These are phyloP conservation scores for Pararge aegeria DNA, from an alignment of 1,140 invertebrate species.

Conservation along the genomic window DNA sequence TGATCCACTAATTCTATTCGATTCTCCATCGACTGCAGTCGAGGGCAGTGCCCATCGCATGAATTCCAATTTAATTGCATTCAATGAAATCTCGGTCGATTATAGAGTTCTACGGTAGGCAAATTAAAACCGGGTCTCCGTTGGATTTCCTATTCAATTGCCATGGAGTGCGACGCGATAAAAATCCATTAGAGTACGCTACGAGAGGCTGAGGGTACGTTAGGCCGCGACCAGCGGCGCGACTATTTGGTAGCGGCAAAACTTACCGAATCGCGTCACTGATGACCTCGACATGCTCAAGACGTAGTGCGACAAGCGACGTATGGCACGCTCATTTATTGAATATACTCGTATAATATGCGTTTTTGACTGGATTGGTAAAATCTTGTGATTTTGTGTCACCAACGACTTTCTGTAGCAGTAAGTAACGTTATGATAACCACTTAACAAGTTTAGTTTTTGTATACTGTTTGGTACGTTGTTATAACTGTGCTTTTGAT, in stretches of 20 bases:
- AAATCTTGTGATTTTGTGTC: too few relatives aligned
- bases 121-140: conserved; percentile 69
- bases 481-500: too few relatives aligned
- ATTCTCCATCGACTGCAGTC: conserved; percentile 26
- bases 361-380: too few relatives aligned
- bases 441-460: too few relatives aligned
- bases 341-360: too few relatives aligned
- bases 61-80: conserved; percentile 73
- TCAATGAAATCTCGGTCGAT: conserved; percentile 68
- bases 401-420: too few relatives aligned
- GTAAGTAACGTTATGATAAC: too few relatives aligned
- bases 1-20: conserved; percentile 33
- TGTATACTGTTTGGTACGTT: too few relatives aligned
- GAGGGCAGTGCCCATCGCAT: conserved; percentile 23
- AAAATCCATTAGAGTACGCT: conserved; percentile 63
- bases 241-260: neutral
- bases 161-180: conserved; percentile 57
- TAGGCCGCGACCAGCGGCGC: neutral
- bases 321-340: too few relatives aligned
- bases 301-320: too few relatives aligned
- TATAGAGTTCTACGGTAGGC: conserved; percentile 60
- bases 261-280: neutral
- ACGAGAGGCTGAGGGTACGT: conserved; percentile 37
- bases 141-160: conserved; percentile 69
- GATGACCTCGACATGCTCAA: too few relatives aligned